Conservation (phyloP, 1,140 invertebrate species). For the Phymastichus coffea region DNA sequence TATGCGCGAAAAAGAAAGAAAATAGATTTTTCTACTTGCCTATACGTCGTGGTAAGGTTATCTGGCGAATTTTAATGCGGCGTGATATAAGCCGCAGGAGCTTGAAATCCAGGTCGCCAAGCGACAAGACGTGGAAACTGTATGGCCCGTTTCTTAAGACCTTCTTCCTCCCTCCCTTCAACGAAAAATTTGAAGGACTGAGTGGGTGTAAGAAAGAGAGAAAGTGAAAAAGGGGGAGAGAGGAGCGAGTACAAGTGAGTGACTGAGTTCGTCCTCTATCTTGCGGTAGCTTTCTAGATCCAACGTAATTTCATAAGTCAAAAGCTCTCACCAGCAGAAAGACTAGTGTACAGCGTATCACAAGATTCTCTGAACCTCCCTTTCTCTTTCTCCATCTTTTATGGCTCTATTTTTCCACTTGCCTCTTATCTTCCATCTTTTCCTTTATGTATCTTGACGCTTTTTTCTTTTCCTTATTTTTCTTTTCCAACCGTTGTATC, state of each 20-base stretch:
- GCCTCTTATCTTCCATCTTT: background rate
- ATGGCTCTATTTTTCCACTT: background rate
- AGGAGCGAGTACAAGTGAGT: too few species aligned
- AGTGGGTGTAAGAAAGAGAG: background rate
- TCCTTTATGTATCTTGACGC: background rate
- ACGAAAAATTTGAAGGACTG: background rate
- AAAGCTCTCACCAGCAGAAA: background rate
- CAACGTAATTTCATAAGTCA: slow-evolving; percentile 9
- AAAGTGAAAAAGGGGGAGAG: background rate
- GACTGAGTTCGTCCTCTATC: too few species aligned
- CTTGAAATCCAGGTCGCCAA: slow-evolving; percentile 4
- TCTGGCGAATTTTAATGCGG: slow-evolving; percentile 4
- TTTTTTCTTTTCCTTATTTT: background rate
- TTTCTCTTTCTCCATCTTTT: background rate
- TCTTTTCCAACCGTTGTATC: too few species aligned
- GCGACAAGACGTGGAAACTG: slow-evolving; percentile 1
- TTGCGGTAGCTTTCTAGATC: background rate
- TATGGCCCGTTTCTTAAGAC: background rate
- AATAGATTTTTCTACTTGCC: background rate
- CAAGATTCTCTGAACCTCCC: too few species aligned
- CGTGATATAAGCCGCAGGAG: background rate
- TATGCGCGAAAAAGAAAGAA: background rate
- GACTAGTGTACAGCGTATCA: background rate
- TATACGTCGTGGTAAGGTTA: background rate
- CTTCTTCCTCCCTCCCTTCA: background rate